Base-by-base conservation (phyloP, 2,797 vertebrate species). In the Chromis chromis region DNA sequence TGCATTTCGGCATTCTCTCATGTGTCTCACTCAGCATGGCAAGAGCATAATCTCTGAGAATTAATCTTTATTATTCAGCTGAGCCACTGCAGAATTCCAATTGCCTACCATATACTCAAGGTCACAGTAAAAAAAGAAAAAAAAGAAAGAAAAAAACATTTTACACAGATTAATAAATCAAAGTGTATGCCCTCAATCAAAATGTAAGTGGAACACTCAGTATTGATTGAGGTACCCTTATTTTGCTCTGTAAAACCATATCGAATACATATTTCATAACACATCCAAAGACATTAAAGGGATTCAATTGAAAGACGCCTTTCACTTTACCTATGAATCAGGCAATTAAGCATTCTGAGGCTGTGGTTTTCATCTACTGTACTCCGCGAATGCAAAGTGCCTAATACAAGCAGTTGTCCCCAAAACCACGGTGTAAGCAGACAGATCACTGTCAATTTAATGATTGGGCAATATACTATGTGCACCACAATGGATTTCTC, bases 1-100 rank as follows among this genome's bases (percentile, higher is more conserved):
- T 73, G 70, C 49, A 75, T 74, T 85, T 90, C 66, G 79, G 56
- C 55, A 67, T 85, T 66, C 82, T 82, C 73, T 87, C 82, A 76
- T 86, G 80, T 76, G 74, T 84, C 78, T 77, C 86, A 82, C 81
- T 86, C 58, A 67, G 76, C 54, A 78, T 73, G 69, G 73, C 79
- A 84, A 63, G 77, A 84, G 76, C 65, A 79, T 87, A 67, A 87
- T 90, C 79, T 85, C 46, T 52, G 53, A 83, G 71, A 80, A 92
- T 91, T 88, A 70, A 90, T 91, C 86, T 91, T 89, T 88, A 90
- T 89, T 89, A 87, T 83, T 87, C 82, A 74, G 64, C 58, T 59
- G 81, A 78, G 78, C 65, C 62, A 65, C 75, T 44, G 42, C 66
- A 70, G 78, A 89, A 89, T 87, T 82, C 53, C 86, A 88, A 88